Conservation (phyloP, 2,113 vertebrate genomes). For the Ariopsis seemanni region DNA sequence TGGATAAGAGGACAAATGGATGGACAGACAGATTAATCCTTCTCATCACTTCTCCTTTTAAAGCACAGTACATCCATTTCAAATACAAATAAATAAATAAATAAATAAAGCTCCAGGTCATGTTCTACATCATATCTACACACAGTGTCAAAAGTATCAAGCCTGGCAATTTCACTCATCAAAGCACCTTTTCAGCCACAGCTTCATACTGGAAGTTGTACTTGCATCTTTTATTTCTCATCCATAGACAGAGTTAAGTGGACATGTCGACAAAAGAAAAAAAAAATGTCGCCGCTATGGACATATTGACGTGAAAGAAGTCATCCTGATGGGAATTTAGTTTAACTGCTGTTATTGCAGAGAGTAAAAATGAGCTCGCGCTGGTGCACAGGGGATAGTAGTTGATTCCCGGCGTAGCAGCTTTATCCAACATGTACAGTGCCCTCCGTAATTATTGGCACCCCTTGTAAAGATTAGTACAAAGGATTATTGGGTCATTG, state of each 20-base stretch:
- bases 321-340: neutral
- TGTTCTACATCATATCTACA: neutral
- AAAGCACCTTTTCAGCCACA: conserved; percentile 21
- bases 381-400: neutral
- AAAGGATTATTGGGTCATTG: too few relatives aligned
- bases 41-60: conserved; percentile 13
- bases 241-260: neutral
- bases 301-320: neutral
- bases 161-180: conserved; percentile 1
- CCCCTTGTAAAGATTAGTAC: too few relatives aligned
- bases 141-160: conserved; percentile 9
- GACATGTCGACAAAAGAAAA: neutral
- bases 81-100: neutral
- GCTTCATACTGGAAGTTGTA: neutral
- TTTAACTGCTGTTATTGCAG: neutral
- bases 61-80: conserved; percentile 1
- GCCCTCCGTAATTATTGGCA: too few relatives aligned
- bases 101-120: neutral
- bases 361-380: neutral
- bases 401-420: neutral
- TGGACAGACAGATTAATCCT: neutral
- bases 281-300: neutral
- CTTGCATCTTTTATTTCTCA: neutral
- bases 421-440: neutral
- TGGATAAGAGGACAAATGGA: neutral